Percentiles rank a stretch among this genome's conserved stretches.
Conservation (phyloP, 2,797 vertebrate species). For the Euphonia xanthogaster region DNA sequence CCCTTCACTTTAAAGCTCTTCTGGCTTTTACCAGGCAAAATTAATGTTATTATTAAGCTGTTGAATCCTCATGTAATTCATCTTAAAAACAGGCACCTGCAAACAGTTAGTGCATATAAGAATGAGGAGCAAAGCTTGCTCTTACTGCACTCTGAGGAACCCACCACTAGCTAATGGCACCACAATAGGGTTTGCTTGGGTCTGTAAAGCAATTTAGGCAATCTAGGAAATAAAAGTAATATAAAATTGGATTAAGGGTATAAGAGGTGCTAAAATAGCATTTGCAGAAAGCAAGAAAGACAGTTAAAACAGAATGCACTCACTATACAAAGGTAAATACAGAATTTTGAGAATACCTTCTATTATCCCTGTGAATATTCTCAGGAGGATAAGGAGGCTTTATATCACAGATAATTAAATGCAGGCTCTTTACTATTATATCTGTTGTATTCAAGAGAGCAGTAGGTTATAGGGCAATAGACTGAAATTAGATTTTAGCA, state of each 20-base stretch:
- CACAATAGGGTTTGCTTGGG: not conserved
- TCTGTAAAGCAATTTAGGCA: not conserved
- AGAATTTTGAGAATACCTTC: constrained; percentile 25
- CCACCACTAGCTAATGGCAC: not conserved
- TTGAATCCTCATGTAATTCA: constrained; percentile 45
- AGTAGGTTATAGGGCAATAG: constrained; percentile 82
- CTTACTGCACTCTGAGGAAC: not conserved
- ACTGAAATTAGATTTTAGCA: constrained; percentile 89
- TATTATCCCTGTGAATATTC: constrained; percentile 72
- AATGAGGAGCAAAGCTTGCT: not conserved
- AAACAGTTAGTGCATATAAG: not conserved
- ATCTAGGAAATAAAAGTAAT: not conserved
- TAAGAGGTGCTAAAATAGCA: constrained; percentile 11
- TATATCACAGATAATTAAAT: constrained; percentile 77
- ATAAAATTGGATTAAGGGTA: not conserved
- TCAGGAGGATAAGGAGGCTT: constrained; percentile 51
- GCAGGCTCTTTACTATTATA: constrained; percentile 73
- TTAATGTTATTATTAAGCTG: constrained; percentile 65
- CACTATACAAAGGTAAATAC: constrained; percentile 22
- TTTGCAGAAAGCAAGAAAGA: constrained; percentile 27
- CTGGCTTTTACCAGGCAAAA: constrained; percentile 55
- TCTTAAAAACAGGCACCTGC: constrained; percentile 19
- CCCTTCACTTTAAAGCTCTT: constrained; percentile 63
- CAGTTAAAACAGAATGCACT: constrained; percentile 8
- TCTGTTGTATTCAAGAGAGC: constrained; percentile 71